phyloP scores from a whole-genome alignment of 2,113 vertebrate species.

The Telmatochromis sp. region DNA sequence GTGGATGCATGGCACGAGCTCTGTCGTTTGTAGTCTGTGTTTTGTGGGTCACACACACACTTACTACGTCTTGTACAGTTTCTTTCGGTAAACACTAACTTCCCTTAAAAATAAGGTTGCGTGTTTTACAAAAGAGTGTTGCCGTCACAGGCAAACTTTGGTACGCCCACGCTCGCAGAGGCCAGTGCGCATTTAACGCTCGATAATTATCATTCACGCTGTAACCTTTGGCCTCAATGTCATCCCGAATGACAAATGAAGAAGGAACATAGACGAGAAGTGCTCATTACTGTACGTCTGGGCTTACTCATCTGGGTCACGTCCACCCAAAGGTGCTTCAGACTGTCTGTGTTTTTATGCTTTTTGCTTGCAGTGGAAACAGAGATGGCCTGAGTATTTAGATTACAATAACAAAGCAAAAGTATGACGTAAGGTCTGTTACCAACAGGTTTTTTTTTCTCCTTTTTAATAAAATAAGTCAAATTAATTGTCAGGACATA shows the following conservation, averaged over 20 bases:
- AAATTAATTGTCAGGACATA: neutral
- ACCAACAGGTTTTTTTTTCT: fast-evolving
- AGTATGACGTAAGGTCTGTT: neutral
- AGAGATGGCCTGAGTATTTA: neutral
- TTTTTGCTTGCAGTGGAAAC: neutral
- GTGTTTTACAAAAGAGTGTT: constrained; percentile 11
- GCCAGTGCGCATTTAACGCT: constrained; percentile 25
- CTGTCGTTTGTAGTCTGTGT: neutral
- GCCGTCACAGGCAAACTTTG: neutral
- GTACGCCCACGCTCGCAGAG: neutral
- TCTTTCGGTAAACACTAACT: neutral
- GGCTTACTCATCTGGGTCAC: constrained; percentile 2
- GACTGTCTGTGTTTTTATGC: neutral
- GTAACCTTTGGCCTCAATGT: constrained; percentile 39
- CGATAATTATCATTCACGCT: constrained; percentile 32
- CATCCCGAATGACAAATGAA: constrained; percentile 37
- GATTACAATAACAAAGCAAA: neutral
- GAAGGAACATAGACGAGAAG: constrained; percentile 15
- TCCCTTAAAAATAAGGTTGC: constrained; percentile 14
- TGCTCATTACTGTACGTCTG: constrained; percentile 45
- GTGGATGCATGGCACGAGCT: neutral
- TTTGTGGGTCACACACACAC: neutral
- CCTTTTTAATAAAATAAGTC: neutral
- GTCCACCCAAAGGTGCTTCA: neutral
- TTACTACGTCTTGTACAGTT: neutral